These are phyloP conservation scores for Periparus ater DNA, from an alignment of 2,797 vertebrate species.

Conservation along the genomic window DNA sequence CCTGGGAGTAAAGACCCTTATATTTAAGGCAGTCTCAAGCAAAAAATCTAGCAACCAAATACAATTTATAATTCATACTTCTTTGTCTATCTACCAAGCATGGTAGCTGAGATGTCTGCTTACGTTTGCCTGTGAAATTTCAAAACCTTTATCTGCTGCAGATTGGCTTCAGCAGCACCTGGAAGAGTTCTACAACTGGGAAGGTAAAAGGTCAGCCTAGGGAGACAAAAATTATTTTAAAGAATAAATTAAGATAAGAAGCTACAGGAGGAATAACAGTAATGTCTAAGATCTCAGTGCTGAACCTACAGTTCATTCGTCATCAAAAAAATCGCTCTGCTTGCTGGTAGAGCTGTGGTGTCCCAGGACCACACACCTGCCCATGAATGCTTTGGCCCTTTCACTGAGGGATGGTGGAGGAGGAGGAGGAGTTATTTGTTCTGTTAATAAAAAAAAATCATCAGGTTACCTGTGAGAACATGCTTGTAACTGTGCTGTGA, in stretches of 20 bases:
- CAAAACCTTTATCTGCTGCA: background rate
- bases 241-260: background rate
- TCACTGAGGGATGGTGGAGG: background rate
- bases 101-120: background rate
- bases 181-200: background rate
- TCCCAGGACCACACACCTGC: background rate
- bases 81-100: background rate
- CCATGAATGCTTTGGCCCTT: background rate
- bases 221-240: background rate
- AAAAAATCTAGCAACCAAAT: background rate
- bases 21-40: background rate
- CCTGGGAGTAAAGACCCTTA: background rate
- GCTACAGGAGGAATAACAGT: background rate
- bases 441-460: background rate
- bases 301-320: background rate
- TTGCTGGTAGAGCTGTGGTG: background rate
- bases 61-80: background rate
- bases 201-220: background rate
- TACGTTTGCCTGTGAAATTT: background rate
- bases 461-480: fast-evolving
- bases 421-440: background rate
- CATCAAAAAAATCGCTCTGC: background rate
- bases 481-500: background rate
- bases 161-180: background rate
- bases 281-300: background rate